Base-by-base conservation (phyloP, 1,140 invertebrate genomes). In the Megathymus violae region DNA sequence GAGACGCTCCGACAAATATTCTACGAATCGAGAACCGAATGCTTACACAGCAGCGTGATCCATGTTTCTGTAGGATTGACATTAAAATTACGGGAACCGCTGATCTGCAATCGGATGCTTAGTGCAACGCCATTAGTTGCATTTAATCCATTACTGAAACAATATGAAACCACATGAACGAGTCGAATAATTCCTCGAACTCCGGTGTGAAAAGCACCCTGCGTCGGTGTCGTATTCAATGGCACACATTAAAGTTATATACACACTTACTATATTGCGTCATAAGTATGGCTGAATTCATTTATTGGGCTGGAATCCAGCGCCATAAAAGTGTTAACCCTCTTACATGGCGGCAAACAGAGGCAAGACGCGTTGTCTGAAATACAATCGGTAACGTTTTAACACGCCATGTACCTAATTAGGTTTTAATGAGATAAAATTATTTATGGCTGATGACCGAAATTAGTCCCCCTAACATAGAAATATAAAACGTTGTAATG, bases 1-100 rank as follows among this genome's bases (percentile, higher is more conserved):
- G n/a, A n/a, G n/a, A n/a, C n/a, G n/a, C n/a, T n/a, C n/a, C n/a
- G n/a, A n/a, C n/a, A n/a, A n/a, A n/a, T n/a, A n/a, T n/a, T n/a
- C n/a, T n/a, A n/a, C n/a, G n/a, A n/a, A n/a, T n/a, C n/a, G 11
- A 34, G 0, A 52, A 65, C 27, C 16, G 38, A 67, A n/a, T 62
- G 75, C 85, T 77, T 69, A 90, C 88, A 90, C 0, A 90, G 50
- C 17, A 90, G 68, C 7, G 85, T 90, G 13, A 90, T 73, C 88
- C 88, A 90, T 1, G 85, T 85, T 64, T 90, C 84, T 0, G 88
- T 88, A 0, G 85, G 79, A 22, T 69, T 75, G 4, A 81, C 65
- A 7, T 67, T 27, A 22, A 83, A 86, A n/a, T 73, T 47, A 44
- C 78, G 74, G 4, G 84, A 87, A 1, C 75, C 71, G 6, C 43